Evolutionary conservation across 2,888 invertebrate genomes (phyloP).

Genomic region (Thumatha senex): DNA sequence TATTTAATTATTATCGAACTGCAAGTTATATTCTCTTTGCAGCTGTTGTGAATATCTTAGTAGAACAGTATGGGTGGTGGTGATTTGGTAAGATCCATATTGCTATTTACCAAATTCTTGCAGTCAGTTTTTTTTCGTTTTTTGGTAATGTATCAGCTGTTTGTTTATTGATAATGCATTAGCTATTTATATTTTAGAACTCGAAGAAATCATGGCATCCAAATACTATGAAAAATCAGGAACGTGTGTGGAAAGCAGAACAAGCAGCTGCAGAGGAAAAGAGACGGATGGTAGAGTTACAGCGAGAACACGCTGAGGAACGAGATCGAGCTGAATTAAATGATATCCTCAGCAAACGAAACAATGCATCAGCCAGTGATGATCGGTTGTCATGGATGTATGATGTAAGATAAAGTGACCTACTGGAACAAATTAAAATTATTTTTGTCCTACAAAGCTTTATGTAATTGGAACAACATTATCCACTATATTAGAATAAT

Average conservation of each 20-base stretch:
- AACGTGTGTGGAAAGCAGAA: slow-evolving; percentile 91
- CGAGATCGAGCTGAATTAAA: slow-evolving; percentile 86
- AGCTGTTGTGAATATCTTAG: background rate
- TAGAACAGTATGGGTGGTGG: slow-evolving; percentile 65
- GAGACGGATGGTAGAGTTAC: slow-evolving; percentile 86
- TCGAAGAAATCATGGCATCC: slow-evolving; percentile 92
- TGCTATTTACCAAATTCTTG: too few relatives aligned
- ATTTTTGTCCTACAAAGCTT: too few relatives aligned
- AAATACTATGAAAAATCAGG: slow-evolving; percentile 89
- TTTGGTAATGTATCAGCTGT: background rate
- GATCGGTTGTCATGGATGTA: slow-evolving; percentile 95
- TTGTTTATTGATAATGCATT: background rate
- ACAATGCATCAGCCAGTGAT: slow-evolving; percentile 71
- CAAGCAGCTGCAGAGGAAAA: slow-evolving; percentile 88
- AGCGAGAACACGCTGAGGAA: slow-evolving; percentile 87
- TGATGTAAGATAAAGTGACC: slow-evolving; percentile 76
- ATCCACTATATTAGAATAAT: too few relatives aligned
- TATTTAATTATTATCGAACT: too few relatives aligned
- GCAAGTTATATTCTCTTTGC: too few relatives aligned
- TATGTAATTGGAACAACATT: too few relatives aligned
- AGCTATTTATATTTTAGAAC: slow-evolving; percentile 74
- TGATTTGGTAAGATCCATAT: slow-evolving; percentile 57
- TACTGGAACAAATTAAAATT: too few relatives aligned
- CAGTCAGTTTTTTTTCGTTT: background rate
- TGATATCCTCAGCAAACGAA: slow-evolving; percentile 81